These are phyloP conservation scores for Pithys albifrons DNA, from an alignment of 2,113 vertebrate species.

Conservation along the genomic window DNA sequence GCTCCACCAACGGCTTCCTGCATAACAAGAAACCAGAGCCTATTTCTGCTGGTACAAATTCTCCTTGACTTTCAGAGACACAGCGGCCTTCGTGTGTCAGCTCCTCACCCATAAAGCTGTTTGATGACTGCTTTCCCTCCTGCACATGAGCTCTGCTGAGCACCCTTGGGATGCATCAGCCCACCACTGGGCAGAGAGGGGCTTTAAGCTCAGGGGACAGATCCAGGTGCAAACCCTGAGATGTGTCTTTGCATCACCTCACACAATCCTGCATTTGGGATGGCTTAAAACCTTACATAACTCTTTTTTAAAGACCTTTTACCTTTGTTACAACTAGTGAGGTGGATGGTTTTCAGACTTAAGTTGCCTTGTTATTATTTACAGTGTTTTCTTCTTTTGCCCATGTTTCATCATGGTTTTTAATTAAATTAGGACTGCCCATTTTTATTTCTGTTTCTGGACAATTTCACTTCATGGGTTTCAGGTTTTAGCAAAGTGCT, in stretches of 20 bases:
- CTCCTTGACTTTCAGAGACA: slow-evolving; percentile 32
- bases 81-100: accelerated
- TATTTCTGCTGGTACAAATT: slow-evolving; percentile 45
- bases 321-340: neutral
- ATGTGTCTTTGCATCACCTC: neutral
- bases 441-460: neutral
- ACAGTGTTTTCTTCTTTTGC: neutral
- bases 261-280: neutral
- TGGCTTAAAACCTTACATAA: neutral
- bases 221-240: neutral
- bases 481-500: neutral
- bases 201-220: neutral
- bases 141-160: neutral
- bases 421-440: neutral
- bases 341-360: neutral
- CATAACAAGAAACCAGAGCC: slow-evolving; percentile 31
- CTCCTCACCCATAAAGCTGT: neutral
- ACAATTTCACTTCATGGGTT: neutral
- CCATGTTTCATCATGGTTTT: neutral
- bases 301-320: neutral
- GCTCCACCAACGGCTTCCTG: slow-evolving; percentile 58
- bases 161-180: neutral
- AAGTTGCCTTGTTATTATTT: neutral
- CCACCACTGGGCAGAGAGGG: accelerated
- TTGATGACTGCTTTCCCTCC: neutral